Evolutionary conservation across 2,113 vertebrate species (phyloP).

Genomic region (Dryoscopus gambensis): DNA sequence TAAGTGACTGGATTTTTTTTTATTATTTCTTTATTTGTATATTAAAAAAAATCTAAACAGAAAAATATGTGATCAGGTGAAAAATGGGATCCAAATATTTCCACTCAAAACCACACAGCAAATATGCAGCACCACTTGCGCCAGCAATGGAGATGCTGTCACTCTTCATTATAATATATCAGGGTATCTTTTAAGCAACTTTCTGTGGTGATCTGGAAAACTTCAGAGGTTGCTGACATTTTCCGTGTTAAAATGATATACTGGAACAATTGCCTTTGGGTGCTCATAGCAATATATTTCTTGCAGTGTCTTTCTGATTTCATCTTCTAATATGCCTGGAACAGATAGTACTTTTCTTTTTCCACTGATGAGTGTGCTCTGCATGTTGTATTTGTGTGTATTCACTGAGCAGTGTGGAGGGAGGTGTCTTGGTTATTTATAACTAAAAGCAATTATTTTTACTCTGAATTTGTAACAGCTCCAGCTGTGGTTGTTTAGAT

Average conservation of each 20-base stretch:
- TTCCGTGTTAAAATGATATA: background rate
- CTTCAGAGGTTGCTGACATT: background rate
- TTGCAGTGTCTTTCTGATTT: background rate
- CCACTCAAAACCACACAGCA: background rate
- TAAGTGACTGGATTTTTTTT: background rate
- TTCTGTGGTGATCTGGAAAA: background rate
- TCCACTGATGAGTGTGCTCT: background rate
- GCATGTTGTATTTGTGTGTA: background rate
- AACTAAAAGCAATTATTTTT: background rate
- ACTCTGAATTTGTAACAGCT: background rate
- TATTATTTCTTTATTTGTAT: background rate
- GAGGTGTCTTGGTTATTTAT: background rate
- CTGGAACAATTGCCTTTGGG: background rate
- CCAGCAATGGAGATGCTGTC: background rate
- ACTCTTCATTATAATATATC: background rate
- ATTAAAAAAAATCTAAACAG: background rate
- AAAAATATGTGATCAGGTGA: background rate
- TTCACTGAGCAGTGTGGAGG: fast-evolving
- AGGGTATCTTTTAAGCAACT: background rate
- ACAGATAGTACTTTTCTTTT: background rate
- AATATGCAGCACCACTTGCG: background rate
- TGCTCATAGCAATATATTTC: background rate
- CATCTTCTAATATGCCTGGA: background rate
- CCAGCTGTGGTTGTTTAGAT: background rate
- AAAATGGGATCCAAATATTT: background rate